A percentile compares a stretch with the other conserved stretches of the same genome.
phyloP scores from a whole-genome alignment of 2,113 vertebrate genomes.

The Stegostoma tigrinum region DNA sequence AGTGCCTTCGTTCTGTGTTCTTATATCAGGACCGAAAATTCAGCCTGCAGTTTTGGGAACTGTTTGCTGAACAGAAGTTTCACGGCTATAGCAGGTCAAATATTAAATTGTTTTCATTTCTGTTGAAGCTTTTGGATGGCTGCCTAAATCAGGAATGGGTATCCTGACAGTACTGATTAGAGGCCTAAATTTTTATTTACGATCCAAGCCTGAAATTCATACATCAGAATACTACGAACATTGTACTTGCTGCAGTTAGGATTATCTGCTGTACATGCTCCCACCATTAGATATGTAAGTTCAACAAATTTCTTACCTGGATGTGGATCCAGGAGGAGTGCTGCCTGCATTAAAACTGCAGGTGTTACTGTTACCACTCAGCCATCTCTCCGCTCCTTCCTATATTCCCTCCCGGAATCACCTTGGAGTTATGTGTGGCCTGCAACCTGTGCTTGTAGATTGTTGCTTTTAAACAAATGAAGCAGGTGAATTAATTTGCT shows the following conservation, averaged over 20 bases:
- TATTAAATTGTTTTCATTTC: not conserved
- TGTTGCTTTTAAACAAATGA: not conserved
- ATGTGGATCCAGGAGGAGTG: not conserved
- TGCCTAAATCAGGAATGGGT: not conserved
- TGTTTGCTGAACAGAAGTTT: not conserved
- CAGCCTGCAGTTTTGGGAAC: not conserved
- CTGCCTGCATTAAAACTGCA: not conserved
- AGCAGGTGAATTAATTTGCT: not conserved
- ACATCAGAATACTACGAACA: not conserved
- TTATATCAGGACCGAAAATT: too few species aligned
- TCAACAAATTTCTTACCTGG: not conserved
- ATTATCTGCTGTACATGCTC: not conserved
- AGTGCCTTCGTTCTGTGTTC: too few species aligned
- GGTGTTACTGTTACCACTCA: not conserved
- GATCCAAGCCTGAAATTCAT: not conserved
- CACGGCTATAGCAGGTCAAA: not conserved
- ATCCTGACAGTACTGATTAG: not conserved
- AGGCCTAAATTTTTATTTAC: not conserved
- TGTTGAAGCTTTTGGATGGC: not conserved
- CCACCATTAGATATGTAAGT: not conserved
- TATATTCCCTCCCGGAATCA: not conserved
- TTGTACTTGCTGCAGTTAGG: not conserved
- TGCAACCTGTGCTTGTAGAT: not conserved
- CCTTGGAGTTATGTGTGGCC: not conserved
- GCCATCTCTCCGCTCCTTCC: not conserved